Conservation (phyloP, 2,797 vertebrate species). For the Hoplostethus atlanticus region DNA sequence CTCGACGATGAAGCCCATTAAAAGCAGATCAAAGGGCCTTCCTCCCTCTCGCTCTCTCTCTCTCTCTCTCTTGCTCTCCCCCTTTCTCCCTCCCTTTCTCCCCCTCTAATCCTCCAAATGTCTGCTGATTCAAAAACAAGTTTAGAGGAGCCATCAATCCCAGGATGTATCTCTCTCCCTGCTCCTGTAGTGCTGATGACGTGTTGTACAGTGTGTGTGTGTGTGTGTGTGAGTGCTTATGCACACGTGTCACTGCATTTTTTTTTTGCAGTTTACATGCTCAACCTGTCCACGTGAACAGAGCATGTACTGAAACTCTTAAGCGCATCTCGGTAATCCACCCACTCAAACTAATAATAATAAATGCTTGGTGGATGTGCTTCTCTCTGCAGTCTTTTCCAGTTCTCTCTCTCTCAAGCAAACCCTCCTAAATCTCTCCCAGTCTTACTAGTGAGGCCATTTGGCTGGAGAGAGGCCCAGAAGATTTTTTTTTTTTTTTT, state of each 20-base stretch:
- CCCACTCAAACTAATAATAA: constrained; percentile 56
- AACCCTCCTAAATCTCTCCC: constrained; percentile 59
- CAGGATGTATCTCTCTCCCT: constrained; percentile 33
- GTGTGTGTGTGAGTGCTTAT: neutral
- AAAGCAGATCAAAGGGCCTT: constrained; percentile 76
- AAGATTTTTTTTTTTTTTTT: constrained; percentile 48
- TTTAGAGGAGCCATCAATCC: constrained; percentile 56
- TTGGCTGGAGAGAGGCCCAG: constrained; percentile 68
- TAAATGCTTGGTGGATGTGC: constrained; percentile 58
- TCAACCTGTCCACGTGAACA: constrained; percentile 34
- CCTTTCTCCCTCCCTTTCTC: constrained; percentile 7
- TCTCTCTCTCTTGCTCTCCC: constrained; percentile 3
- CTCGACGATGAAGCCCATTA: constrained; percentile 69
- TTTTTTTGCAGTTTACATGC: constrained; percentile 25
- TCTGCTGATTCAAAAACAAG: constrained; percentile 68
- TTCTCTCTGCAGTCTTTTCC: constrained; percentile 39
- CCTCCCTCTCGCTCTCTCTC: constrained; percentile 27
- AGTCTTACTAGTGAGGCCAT: constrained; percentile 67
- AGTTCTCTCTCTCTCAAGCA: constrained; percentile 51
- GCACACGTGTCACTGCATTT: neutral
- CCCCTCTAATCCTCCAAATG: constrained; percentile 68
- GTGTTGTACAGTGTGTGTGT: neutral
- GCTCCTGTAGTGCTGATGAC: constrained; percentile 16
- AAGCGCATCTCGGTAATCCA: constrained; percentile 49
- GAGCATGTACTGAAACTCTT: constrained; percentile 36